Evolutionary conservation across 35 echinoderm and acorn worm genomes (phyloP), one percentile per base, ranked within the genome.

Genomic region (Patiria miniata): DNA sequence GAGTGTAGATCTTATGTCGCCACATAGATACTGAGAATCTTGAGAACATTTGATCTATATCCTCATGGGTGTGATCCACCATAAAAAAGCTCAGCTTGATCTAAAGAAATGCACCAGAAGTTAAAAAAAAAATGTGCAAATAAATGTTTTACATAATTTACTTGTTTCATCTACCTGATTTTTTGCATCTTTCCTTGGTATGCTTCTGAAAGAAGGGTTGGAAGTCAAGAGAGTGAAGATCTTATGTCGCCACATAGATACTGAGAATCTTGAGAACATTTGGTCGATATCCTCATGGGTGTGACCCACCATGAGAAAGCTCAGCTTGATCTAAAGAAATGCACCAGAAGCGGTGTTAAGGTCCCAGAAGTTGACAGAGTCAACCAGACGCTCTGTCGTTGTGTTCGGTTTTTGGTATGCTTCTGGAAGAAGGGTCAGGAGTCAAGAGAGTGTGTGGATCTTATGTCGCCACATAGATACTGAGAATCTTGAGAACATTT

Each of bases 291-390:
- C 85, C 34, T 87, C 44, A 37, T 80, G 86, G 18, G 77, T 88
- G 54, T 88, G 86, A 78, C 78, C 86, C 42, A 73, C 60, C 86
- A 88, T 88, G 12, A 88, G 77, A 22, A 88, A 88, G 33, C 69
- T 37, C 8, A 88, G n/a, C 54, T 88, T 88, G 10, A 88, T 29
- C 86, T 88, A 37, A 54, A 88, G 56, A 80, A 86, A 37, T 36
- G 37, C 32, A 65, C n/a, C n/a, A n/a, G n/a, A n/a, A n/a, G 60
- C 23, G 40, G 16, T 38, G 81, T 18, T 50, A 44, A n/a, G 60
- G 78, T 89, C 78, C 78, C 77, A 42, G 5, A 89, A 36, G 36
- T 89, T 81, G 55, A 38, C 39, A 21, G 79, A 21, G 30, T 36
- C 33, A 21, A 28, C 39, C 8, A 87, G 37, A 18, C 68, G 44